These are phyloP conservation scores for Labroides dimidiatus DNA, from an alignment of 2,797 vertebrate species.

Conservation along the genomic window DNA sequence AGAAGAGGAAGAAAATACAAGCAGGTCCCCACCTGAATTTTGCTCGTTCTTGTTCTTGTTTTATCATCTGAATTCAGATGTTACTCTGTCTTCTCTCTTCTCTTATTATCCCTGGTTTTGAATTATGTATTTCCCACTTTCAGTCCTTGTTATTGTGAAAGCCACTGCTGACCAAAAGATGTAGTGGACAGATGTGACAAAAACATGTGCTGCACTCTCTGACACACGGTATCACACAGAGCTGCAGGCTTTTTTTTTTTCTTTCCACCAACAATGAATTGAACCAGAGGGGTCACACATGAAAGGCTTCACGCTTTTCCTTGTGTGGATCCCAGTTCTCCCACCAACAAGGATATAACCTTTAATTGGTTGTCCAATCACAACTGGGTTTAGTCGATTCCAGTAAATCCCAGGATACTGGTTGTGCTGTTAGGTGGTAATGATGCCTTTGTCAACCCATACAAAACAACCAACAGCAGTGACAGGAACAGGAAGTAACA, in stretches of 20 bases:
- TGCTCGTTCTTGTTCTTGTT: conserved; percentile 6
- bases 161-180: conserved; percentile 10
- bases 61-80: conserved; percentile 11
- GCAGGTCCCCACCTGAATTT: conserved; percentile 15
- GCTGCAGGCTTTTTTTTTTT: conserved; percentile 10
- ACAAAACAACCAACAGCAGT: too few relatives aligned
- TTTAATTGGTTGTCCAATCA: neutral
- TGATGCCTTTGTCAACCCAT: too few relatives aligned
- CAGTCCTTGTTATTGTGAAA: neutral
- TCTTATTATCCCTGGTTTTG: neutral
- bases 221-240: conserved; percentile 9
- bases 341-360: conserved; percentile 1
- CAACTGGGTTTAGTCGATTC: conserved; percentile 6
- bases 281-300: conserved; percentile 40
- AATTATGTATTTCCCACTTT: conserved; percentile 6
- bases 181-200: conserved; percentile 2
- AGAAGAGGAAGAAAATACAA: conserved; percentile 32
- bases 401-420: neutral
- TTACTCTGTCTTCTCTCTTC: neutral
- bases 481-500: too few relatives aligned
- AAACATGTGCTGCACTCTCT: conserved; percentile 1
- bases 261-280: conserved; percentile 22
- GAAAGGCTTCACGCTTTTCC: conserved; percentile 6
- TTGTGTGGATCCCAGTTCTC: conserved; percentile 18
- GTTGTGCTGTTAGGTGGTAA: neutral